Evolutionary conservation across 2,797 vertebrate species (phyloP).

Genomic region (Sorex maritimensis): DNA sequence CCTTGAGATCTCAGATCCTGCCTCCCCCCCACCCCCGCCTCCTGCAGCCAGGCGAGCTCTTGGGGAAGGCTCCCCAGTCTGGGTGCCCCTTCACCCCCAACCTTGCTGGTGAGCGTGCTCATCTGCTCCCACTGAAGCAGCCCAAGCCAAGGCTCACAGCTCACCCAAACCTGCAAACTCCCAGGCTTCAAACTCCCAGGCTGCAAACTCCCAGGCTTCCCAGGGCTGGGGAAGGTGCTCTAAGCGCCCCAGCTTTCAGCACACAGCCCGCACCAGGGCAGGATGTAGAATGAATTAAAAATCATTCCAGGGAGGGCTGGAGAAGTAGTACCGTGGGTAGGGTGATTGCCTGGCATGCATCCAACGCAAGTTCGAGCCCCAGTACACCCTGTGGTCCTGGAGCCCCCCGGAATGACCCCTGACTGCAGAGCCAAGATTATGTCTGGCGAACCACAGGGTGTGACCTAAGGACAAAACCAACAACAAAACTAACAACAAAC

Average conservation of each 20-base stretch:
- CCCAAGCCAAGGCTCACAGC: not conserved
- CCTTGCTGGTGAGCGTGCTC: no score
- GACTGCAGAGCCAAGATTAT: no score
- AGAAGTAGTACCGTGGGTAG: no score
- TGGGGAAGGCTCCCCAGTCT: not conserved
- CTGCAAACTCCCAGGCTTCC: not conserved
- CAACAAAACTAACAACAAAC: no score
- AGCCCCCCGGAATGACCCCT: not conserved
- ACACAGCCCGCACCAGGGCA: not conserved
- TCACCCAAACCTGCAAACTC: not conserved
- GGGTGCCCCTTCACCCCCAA: no score
- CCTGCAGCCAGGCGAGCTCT: not conserved
- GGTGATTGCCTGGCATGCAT: no score
- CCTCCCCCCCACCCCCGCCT: not conserved
- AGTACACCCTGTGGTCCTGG: no score
- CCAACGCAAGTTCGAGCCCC: no score
- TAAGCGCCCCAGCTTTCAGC: not conserved
- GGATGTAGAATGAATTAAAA: not conserved
- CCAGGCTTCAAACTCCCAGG: no score
- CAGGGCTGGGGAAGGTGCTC: rapidly evolving
- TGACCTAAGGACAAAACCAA: no score
- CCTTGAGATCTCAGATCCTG: not conserved
- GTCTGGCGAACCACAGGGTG: no score
- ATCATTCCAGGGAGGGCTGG: no score
- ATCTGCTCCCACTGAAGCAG: not conserved